These are phyloP conservation scores for Cosmia pyralina DNA, from an alignment of 2,888 invertebrate genomes.

Conservation along the genomic window DNA sequence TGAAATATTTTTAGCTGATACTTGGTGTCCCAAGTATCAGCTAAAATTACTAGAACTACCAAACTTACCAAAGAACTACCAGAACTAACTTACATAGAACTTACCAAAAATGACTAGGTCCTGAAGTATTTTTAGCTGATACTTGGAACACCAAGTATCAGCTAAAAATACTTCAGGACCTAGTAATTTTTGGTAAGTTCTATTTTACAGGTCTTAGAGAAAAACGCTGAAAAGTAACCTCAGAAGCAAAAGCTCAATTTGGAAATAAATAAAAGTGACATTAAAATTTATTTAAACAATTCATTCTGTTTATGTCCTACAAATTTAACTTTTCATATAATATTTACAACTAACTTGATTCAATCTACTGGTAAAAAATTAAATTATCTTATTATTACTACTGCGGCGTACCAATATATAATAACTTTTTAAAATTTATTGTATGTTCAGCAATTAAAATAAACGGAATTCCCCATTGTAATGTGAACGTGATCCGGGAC, in stretches of 20 bases:
- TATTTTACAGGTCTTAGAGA: neutral
- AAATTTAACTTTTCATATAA: neutral
- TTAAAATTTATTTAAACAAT: too few relatives aligned
- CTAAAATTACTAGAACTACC: too few relatives aligned
- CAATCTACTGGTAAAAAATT: constrained; percentile 17
- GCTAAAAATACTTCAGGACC: too few relatives aligned
- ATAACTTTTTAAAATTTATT: neutral
- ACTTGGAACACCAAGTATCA: too few relatives aligned
- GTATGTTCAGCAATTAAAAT: neutral
- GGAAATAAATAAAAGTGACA: neutral
- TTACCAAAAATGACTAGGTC: too few relatives aligned
- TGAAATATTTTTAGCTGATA: neutral
- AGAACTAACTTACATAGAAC: too few relatives aligned
- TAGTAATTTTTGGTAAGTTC: too few relatives aligned
- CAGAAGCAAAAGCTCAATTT: neutral
- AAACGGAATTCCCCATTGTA: constrained; percentile 14
- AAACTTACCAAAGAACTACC: too few relatives aligned
- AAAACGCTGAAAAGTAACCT: neutral
- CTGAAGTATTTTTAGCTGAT: too few relatives aligned
- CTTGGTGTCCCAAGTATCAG: too few relatives aligned
- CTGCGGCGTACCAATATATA: neutral
- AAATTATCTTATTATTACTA: neutral
- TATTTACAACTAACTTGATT: constrained; percentile 10
- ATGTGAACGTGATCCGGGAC: constrained; percentile 46
- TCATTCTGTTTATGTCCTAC: neutral